Evolutionary conservation across 2,888 invertebrate genomes (phyloP), one percentile per base, ranked within the genome.

Genomic region (Choristoneura rosaceana): DNA sequence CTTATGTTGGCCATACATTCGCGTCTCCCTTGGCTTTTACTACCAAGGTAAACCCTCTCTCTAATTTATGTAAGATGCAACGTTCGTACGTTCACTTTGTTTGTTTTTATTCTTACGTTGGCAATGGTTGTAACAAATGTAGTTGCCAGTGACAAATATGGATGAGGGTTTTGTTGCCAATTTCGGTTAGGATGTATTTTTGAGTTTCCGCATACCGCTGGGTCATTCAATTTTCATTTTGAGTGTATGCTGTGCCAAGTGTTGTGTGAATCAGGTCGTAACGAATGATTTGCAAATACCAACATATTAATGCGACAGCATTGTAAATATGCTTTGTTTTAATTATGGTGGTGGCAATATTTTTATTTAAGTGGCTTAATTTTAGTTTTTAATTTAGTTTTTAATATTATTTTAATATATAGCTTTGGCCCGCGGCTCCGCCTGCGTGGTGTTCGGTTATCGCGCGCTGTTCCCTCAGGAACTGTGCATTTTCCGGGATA

Each of bases 11-110:
- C 52, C 67, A 58, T 74, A 69, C 65, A 68, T 70, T 63, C 68
- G 74, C 67, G 66, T 63, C 70, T 74, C 58, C 63, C 74, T 70
- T 71, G 67, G 64, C 50, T 68, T 74, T 74, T 74, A 74, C 60
- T 75, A 50, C 62, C 60, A 52, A 73, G 70, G 75, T 74, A 73
- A 74, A 70, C 68, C 74, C 71, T 74, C 65, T 55, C 55, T 64
- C 62, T 71, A 71, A 75, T 75, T 74, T 75, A 71, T 75, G 62
- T 70, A 67, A 63, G 68, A 64, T 70, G 70, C 70, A 73, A 55
- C 73, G 68, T n/a, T 59, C 60, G 71, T 69, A 60, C 58, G 61
- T 60, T 69, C 34, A 58, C 62, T 62, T 55, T 58, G 67, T 74
- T 71, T 45, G 25, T 45, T 68, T 67, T 73, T 68, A 47, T 58